These are phyloP conservation scores for Brienomyrus longianalis DNA, from an alignment of 2,113 vertebrate species.

Conservation along the genomic window DNA sequence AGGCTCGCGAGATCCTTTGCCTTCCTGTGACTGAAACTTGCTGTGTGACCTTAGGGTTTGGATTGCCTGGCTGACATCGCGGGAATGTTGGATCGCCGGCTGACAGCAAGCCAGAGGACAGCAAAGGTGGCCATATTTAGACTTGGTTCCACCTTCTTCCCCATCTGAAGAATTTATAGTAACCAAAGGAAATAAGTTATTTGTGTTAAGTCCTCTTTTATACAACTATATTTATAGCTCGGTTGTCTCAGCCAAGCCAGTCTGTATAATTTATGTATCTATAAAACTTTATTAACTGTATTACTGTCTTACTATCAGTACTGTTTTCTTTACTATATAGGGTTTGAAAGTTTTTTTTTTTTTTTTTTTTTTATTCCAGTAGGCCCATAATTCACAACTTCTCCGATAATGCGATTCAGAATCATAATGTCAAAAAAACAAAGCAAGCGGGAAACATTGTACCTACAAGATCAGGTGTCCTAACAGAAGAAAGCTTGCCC, in stretches of 20 bases:
- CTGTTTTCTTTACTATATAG: neutral
- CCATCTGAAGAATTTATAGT: neutral
- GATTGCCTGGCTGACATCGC: neutral
- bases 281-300: neutral
- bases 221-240: neutral
- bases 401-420: neutral
- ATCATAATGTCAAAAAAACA: neutral
- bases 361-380: neutral
- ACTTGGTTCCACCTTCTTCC: neutral
- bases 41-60: neutral
- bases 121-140: conserved; percentile 2
- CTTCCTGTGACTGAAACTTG: neutral
- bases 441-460: too few relatives aligned
- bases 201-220: neutral
- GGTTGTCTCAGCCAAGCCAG: neutral
- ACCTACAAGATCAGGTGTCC: neutral
- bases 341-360: neutral
- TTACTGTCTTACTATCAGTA: neutral
- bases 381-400: neutral
- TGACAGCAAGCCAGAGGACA: neutral
- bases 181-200: neutral
- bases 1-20: neutral
- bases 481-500: conserved; percentile 33
- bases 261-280: neutral
- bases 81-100: neutral